phyloP scores from a whole-genome alignment of 1,140 invertebrate genomes.

The Penaeus chinensis region DNA sequence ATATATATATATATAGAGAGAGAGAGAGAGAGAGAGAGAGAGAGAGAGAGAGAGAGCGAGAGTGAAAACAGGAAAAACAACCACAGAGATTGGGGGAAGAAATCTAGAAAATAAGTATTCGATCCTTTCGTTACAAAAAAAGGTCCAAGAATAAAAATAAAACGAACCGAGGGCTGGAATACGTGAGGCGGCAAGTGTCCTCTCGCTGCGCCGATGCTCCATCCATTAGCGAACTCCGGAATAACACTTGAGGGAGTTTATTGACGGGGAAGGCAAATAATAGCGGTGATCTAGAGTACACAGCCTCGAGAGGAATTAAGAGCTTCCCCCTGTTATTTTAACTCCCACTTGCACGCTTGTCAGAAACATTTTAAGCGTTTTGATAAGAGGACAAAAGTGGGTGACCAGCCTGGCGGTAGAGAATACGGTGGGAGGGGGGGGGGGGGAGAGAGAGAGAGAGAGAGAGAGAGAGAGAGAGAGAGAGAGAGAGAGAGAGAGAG shows the following conservation, averaged over 20 bases:
- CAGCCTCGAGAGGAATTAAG: neutral
- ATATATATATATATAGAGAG: too few relatives aligned
- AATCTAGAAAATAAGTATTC: too few relatives aligned
- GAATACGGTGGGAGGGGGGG: neutral
- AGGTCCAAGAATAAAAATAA: too few relatives aligned
- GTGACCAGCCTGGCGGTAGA: neutral
- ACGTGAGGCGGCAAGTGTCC: too few relatives aligned
- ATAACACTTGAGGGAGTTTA: neutral
- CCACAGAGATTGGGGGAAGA: too few relatives aligned
- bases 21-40: too few relatives aligned
- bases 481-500: neutral
- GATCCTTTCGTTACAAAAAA: too few relatives aligned
- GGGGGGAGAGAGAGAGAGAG: neutral
- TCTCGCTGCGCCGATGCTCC: too few relatives aligned
- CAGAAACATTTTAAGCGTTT: slow-evolving; percentile 44
- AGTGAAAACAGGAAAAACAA: too few relatives aligned
- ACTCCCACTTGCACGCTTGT: slow-evolving; percentile 37
- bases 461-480: neutral
- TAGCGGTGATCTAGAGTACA: neutral
- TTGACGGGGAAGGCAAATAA: slow-evolving; percentile 4
- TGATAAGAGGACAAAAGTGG: slow-evolving; percentile 42
- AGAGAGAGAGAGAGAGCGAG: too few relatives aligned
- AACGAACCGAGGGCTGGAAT: too few relatives aligned
- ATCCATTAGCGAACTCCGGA: too few relatives aligned
- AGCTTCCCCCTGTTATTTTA: slow-evolving; percentile 1